These are phyloP conservation scores for Bombylius discolor DNA, from an alignment of 2,888 invertebrate genomes.

Conservation along the genomic window DNA sequence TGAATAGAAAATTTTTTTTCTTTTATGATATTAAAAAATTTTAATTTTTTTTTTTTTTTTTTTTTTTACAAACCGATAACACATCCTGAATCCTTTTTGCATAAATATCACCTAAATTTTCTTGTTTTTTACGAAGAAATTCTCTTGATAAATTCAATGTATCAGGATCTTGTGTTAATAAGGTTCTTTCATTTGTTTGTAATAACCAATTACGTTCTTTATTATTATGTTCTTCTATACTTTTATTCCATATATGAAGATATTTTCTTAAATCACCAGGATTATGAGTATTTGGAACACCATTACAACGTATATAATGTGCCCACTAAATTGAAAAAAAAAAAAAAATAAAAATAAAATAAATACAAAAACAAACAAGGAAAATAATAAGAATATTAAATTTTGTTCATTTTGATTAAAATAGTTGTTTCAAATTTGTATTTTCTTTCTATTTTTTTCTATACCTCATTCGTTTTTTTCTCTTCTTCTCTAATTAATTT, in stretches of 20 bases:
- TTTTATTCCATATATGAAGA: slow-evolving; percentile 33
- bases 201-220: slow-evolving; percentile 33
- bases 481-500: slow-evolving; percentile 25
- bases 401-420: too few species aligned
- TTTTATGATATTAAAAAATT: too few species aligned
- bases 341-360: too few species aligned
- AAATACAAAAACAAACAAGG: too few species aligned
- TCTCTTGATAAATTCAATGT: slow-evolving; percentile 27
- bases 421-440: too few species aligned
- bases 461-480: slow-evolving; percentile 22
- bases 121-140: slow-evolving; percentile 28
- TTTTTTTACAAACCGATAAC: too few species aligned
- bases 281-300: slow-evolving; percentile 31
- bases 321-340: slow-evolving; percentile 24
- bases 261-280: slow-evolving; percentile 35
- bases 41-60: too few species aligned
- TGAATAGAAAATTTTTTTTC: too few species aligned
- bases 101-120: slow-evolving; percentile 32
- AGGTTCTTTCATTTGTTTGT: slow-evolving; percentile 30
- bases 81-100: slow-evolving; percentile 30
- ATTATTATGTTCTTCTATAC: slow-evolving; percentile 21
- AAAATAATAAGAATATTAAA: too few species aligned
- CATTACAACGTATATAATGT: slow-evolving; percentile 36
- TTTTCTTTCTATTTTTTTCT: too few species aligned
- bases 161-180: slow-evolving; percentile 32